Percentiles rank a stretch among this genome's conserved stretches.
Evolutionary conservation across 2,888 invertebrate genomes (phyloP).

Genomic region (Lasioglossum lativentre): DNA sequence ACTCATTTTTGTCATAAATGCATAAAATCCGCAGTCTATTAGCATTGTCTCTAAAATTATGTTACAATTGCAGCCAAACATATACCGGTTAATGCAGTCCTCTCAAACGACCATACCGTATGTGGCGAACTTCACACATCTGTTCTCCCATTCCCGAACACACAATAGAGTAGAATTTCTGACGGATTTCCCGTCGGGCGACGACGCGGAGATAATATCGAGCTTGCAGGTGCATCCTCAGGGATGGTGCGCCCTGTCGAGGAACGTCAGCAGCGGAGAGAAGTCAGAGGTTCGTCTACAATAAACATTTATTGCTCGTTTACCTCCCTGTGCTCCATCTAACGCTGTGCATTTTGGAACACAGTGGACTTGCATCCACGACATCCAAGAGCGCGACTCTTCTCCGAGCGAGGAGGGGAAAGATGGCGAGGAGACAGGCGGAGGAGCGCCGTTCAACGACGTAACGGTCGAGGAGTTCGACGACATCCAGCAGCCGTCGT

Average conservation of each 20-base stretch:
- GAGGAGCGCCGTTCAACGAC: conserved; percentile 69
- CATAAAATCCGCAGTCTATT: neutral
- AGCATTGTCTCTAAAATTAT: neutral
- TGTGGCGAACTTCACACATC: conserved; percentile 92
- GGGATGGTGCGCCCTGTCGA: conserved; percentile 94
- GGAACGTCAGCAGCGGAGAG: conserved; percentile 95
- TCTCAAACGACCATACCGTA: conserved; percentile 93
- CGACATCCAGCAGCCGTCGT: conserved; percentile 77
- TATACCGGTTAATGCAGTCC: conserved; percentile 95
- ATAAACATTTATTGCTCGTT: neutral
- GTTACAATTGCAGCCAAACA: conserved; percentile 89
- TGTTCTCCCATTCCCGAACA: conserved; percentile 90
- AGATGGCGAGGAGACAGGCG: conserved; percentile 67
- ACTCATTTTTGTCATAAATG: neutral
- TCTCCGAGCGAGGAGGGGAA: conserved; percentile 73
- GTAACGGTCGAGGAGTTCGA: conserved; percentile 73
- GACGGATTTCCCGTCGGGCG: conserved; percentile 93
- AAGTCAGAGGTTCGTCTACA: conserved; percentile 90
- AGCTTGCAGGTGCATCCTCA: conserved; percentile 96
- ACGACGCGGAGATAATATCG: conserved; percentile 96
- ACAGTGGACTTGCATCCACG: conserved; percentile 98
- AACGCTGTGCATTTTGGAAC: neutral
- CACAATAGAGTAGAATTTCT: conserved; percentile 96
- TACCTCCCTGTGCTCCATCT: neutral
- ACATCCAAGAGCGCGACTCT: conserved; percentile 90